These are phyloP conservation scores for Daboia siamensis DNA, from an alignment of 2,113 vertebrate genomes.

Conservation along the genomic window DNA sequence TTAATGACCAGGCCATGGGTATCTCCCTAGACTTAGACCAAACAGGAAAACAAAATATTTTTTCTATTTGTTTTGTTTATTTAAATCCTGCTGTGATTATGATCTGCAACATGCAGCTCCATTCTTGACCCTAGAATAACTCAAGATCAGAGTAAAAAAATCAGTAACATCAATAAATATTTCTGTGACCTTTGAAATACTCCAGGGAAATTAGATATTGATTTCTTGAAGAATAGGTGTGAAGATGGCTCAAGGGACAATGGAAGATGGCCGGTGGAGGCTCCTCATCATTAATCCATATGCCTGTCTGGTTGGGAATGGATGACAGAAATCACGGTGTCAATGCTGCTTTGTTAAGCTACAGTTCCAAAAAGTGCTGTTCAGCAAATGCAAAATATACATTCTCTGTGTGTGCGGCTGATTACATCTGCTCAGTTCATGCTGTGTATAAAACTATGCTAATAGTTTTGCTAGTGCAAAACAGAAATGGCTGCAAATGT, in stretches of 20 bases:
- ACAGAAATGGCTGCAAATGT: neutral
- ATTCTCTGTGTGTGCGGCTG: neutral
- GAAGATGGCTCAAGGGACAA: slow-evolving; percentile 37
- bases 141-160: slow-evolving; percentile 30
- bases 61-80: neutral
- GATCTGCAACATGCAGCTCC: neutral
- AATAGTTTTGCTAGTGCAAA: neutral
- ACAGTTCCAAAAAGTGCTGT: neutral
- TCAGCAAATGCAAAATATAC: neutral
- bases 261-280: slow-evolving; percentile 13
- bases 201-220: slow-evolving; percentile 24
- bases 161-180: slow-evolving; percentile 17
- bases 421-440: neutral
- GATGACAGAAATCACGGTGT: neutral
- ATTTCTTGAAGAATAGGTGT: slow-evolving; percentile 23
- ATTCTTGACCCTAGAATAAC: neutral
- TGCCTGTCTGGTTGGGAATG: neutral
- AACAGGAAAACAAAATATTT: neutral
- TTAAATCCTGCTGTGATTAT: slow-evolving; percentile 8
- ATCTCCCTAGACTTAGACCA: neutral
- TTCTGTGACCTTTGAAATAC: slow-evolving; percentile 33
- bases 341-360: neutral
- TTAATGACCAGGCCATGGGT: neutral
- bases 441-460: neutral
- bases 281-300: neutral